phyloP scores from a whole-genome alignment of 2,888 invertebrate genomes.

The Autographa gamma region DNA sequence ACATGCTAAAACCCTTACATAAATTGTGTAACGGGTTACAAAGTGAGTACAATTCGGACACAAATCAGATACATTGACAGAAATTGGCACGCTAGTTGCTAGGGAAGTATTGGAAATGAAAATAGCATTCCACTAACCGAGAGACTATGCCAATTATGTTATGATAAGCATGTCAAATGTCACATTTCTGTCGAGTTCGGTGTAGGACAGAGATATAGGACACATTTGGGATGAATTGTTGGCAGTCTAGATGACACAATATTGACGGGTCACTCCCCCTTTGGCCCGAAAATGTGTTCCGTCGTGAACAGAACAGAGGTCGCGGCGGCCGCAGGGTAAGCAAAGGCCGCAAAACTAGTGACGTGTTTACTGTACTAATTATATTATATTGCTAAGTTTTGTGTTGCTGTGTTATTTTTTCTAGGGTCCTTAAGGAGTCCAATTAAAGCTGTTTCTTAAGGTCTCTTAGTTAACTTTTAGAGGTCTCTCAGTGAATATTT shows the following conservation, averaged over 20 bases:
- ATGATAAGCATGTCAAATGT: not conserved
- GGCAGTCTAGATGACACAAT: conserved; percentile 40
- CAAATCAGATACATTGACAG: not conserved
- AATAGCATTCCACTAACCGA: not conserved
- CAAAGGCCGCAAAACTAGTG: conserved; percentile 35
- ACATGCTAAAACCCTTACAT: not conserved
- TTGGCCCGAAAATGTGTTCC: conserved; percentile 44
- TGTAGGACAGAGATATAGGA: conserved; percentile 2
- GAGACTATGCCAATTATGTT: not conserved
- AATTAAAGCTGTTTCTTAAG: too few species aligned
- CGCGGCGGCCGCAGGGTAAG: conserved; percentile 45
- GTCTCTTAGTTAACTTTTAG: too few species aligned
- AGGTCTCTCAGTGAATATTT: too few species aligned
- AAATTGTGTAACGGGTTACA: not conserved
- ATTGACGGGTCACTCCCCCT: conserved; percentile 41
- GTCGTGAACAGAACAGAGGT: conserved; percentile 27
- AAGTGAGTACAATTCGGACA: not conserved
- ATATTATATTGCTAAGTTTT: too few species aligned
- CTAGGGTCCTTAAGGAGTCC: too few species aligned
- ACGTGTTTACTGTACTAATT: not conserved
- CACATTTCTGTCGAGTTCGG: not conserved
- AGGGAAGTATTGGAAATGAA: not conserved
- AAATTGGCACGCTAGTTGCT: not conserved
- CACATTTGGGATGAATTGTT: conserved; percentile 35
- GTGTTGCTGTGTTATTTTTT: too few species aligned